Evolutionary conservation across 2,113 vertebrate genomes (phyloP), one percentile per base, ranked within the genome.

Genomic region (Illadopsis cleaveri): DNA sequence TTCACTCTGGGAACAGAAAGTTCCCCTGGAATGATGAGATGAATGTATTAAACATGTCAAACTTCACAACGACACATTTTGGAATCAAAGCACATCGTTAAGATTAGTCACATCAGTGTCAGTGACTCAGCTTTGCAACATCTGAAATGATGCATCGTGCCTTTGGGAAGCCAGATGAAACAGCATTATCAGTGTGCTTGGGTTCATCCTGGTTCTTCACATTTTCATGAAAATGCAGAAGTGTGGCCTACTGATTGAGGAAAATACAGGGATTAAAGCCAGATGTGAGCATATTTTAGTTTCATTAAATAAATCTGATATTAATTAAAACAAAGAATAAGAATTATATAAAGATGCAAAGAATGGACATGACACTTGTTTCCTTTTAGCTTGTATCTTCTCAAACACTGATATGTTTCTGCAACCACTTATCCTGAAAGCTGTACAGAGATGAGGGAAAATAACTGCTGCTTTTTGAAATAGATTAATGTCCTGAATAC

Each of bases 71-170:
- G 18, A 66, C 76, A 75, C 51, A 66, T 90, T 85, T 21, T 8
- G 33, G 85, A 93, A 89, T 90, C 89, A 95, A 86, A 94, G 76
- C 38, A 62, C 51, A 54, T 90, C 1, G 1, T 81, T 86, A 86
- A 81, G 76, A 90, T 92, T 89, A 94, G 93, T 92, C 89, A 89
- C 68, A 66, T 92, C 72, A 73, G 84, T 37, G 79, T 56, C 78
- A 70, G 71, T 88, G 92, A 94, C 89, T 94, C 91, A 96, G 84
- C 53, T 95, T 33, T 82, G 71, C 70, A 92, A 73, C 31, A 3
- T 77, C 64, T 86, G 68, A 94, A 78, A 75, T 60, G 82, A 89
- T 58, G 44, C 91, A 81, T 54, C 28, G 1, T 58, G 68, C 65
- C 71, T 80, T 93, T 88, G 68, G 47, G 84, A 96, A 82, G 71